Evolutionary conservation across 2,797 vertebrate species (phyloP), one percentile per base, ranked within the genome.

Genomic region (Pantherophis vulpinus): DNA sequence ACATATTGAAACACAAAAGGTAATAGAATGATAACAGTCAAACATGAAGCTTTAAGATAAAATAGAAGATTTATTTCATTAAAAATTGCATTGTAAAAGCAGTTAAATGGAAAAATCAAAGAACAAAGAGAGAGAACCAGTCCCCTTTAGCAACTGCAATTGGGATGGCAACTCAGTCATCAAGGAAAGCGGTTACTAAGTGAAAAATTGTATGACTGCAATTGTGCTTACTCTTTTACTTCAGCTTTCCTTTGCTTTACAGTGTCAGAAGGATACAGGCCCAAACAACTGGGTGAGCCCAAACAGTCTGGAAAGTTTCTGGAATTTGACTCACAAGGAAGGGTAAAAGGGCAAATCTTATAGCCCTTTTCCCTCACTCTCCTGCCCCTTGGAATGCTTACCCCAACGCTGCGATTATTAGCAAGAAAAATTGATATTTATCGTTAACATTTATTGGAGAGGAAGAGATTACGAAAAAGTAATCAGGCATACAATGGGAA

Each of bases 1-100:
- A 96, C 99, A 99, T 97, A 99, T 99, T 93, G 99, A 99, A 97
- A 99, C 99, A 61, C 99, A 99, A 96, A 99, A 99, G 98, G 99
- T 99, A 97, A 97, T 88, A 5, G 74, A 83, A 47, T 10, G 9
- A 2, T 47, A 61, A 88, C 23, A 42, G 37, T 83, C 1, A 37
- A 4, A 9, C 8, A 11, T 32, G 54, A 27, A 59, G 4, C 37
- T 66, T 12, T 87, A 74, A n/a, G 5, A n/a, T 32, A 56, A 2
- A 58, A 47, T 8, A 2, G 16, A 87, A 32, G 37, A 58, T 51
- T 37, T 70, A 9, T 59, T 10, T 70, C 11, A 25, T 66, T 4
- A 11, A 59, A 54, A 59, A n/a, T 18, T 90, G 23, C 29, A 27
- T 20, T 86, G 23, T 88, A 51, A 42, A 90, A 25, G 25, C 18